Conservation (phyloP, 1,140 invertebrate species). For the Brachionus calyciflorus region DNA sequence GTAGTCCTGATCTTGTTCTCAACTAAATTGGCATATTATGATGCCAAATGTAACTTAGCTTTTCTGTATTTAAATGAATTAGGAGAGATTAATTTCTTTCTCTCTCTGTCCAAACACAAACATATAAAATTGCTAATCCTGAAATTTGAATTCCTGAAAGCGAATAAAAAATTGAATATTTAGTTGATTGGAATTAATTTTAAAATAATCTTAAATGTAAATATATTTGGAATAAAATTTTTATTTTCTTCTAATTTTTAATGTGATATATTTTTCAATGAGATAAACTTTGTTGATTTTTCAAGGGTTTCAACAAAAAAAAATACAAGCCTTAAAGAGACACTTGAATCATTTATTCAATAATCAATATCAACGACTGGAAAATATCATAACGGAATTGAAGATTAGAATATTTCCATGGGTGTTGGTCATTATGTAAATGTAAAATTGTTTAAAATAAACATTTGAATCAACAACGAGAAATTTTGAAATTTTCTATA, state of each 20-base stretch:
- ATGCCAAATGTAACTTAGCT: not conserved
- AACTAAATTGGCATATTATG: not conserved
- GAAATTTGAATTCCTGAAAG: slow-evolving; percentile 6
- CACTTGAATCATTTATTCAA: not conserved
- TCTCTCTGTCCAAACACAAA: not conserved
- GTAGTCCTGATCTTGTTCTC: slow-evolving; percentile 21
- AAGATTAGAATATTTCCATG: not conserved
- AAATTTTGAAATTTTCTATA: no score
- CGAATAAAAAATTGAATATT: slow-evolving; percentile 36
- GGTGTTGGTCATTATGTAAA: slow-evolving; percentile 29
- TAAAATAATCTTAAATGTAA: not conserved
- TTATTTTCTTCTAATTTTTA: no score
- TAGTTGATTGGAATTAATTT: slow-evolving; percentile 43
- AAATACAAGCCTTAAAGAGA: not conserved
- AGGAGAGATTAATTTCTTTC: slow-evolving; percentile 1
- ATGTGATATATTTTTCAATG: slow-evolving; percentile 16
- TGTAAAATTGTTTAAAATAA: not conserved
- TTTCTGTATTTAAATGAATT: slow-evolving; percentile 14
- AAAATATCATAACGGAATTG: no score
- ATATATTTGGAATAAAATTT: not conserved
- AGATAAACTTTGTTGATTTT: not conserved
- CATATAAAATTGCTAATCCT: no score
- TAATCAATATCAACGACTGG: no score
- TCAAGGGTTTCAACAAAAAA: not conserved
- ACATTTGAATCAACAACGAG: no score